Conservation (phyloP, 2,113 vertebrate species). For the Pedionomus torquatus region DNA sequence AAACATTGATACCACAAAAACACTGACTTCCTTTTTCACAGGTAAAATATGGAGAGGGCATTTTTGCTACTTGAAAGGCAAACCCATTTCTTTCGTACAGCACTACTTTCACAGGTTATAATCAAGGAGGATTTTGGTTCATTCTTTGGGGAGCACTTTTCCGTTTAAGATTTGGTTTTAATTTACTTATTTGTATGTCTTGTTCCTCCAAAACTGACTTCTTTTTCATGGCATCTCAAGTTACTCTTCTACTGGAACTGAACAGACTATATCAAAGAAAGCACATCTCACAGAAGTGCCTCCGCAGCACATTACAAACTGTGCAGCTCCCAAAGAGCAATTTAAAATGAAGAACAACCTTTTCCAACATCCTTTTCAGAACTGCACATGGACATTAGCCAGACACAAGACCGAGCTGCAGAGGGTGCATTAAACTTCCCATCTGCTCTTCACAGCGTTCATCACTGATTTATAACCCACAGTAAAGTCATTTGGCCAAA, state of each 20-base stretch:
- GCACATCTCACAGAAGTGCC: background rate
- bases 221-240: background rate
- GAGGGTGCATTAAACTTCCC: constrained; percentile 59
- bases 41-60: background rate
- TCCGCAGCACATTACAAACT: background rate
- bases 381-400: constrained; percentile 61
- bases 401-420: constrained; percentile 64
- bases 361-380: constrained; percentile 62
- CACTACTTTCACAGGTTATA: background rate
- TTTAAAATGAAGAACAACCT: constrained; percentile 73
- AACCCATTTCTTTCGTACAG: background rate
- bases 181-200: background rate
- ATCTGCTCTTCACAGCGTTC: constrained; percentile 56
- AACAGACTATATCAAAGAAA: background rate
- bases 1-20: background rate
- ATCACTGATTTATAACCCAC: constrained; percentile 51
- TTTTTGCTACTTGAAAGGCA: background rate
- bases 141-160: background rate
- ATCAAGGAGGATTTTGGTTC: background rate
- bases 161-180: background rate
- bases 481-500: constrained; percentile 51
- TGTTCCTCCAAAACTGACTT: background rate
- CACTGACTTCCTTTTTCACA: background rate
- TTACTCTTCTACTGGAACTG: constrained; percentile 12
- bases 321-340: constrained; percentile 46